These are phyloP conservation scores for Neofelis nebulosa DNA, from an alignment of 2,113 vertebrate species.

Conservation along the genomic window DNA sequence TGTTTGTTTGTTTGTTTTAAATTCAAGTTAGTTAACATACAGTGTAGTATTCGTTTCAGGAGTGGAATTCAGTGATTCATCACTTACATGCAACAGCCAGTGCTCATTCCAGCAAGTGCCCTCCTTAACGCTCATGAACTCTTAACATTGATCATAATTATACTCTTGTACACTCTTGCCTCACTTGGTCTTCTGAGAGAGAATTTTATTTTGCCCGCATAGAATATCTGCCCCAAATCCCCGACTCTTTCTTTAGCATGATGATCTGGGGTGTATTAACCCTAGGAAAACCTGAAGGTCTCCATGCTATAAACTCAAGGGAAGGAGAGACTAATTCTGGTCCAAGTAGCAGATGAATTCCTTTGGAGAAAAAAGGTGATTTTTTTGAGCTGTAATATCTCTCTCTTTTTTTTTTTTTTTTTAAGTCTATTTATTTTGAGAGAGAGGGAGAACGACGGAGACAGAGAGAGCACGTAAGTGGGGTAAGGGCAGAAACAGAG, in stretches of 20 bases:
- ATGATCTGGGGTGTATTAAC: not conserved
- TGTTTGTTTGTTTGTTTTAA: not conserved
- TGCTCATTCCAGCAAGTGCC: no score
- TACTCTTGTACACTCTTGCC: not conserved
- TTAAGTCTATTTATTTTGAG: no score
- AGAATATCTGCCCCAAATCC: not conserved
- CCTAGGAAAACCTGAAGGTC: not conserved
- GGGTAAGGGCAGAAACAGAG: no score
- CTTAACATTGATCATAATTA: not conserved
- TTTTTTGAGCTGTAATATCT: not conserved
- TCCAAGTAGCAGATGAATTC: not conserved
- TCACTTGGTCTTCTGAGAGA: not conserved
- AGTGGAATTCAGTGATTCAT: no score
- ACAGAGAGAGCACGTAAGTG: no score
- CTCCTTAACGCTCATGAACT: no score
- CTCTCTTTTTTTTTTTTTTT: no score
- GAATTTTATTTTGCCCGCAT: not conserved
- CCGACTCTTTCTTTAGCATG: not conserved
- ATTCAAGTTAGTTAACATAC: no score
- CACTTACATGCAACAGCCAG: no score
- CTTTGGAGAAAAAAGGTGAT: conserved; percentile 12
- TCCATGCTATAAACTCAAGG: not conserved
- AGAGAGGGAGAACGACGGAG: no score
- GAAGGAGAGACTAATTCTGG: not conserved
- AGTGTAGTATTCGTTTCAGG: no score